Conservation (phyloP, 2,888 invertebrate genomes). For the Eumerus sabulonum region DNA sequence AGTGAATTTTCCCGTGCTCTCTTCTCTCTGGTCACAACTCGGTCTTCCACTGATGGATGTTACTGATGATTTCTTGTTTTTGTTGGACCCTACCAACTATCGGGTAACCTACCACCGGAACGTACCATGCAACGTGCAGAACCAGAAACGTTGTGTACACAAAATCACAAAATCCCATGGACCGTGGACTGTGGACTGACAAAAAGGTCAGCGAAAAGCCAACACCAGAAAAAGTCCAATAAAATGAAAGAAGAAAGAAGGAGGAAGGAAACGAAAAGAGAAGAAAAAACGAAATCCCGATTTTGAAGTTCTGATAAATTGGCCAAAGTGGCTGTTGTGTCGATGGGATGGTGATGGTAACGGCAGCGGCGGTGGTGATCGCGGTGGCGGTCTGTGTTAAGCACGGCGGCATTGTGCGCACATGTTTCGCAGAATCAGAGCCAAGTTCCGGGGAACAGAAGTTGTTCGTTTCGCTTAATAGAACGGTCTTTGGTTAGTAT, state of each 20-base stretch:
- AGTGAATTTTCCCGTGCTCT: constrained; percentile 18
- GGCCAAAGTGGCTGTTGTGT: constrained; percentile 57
- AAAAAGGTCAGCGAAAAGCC: constrained; percentile 66
- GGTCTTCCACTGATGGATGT: constrained; percentile 60
- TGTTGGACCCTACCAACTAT: neutral
- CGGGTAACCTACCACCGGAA: constrained; percentile 46
- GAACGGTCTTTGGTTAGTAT: constrained; percentile 59
- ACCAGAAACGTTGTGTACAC: constrained; percentile 56
- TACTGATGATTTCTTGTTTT: too few relatives aligned
- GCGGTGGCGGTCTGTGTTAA: neutral
- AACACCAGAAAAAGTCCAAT: constrained; percentile 36
- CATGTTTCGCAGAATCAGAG: constrained; percentile 52
- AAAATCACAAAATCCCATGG: constrained; percentile 43
- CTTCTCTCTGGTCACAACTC: constrained; percentile 16
- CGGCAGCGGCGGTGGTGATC: constrained; percentile 19
- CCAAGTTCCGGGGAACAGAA: constrained; percentile 54
- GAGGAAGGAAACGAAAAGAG: neutral
- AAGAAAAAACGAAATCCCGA: constrained; percentile 44
- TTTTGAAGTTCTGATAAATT: constrained; percentile 61
- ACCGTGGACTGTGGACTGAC: constrained; percentile 36
- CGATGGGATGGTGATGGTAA: constrained; percentile 4
- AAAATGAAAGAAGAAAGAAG: constrained; percentile 4
- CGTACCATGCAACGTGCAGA: constrained; percentile 46
- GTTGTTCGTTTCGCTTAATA: constrained; percentile 62
- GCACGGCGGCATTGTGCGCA: constrained; percentile 44